These are phyloP conservation scores for Ondatra zibethicus DNA, from an alignment of 2,113 vertebrate genomes.

Conservation along the genomic window DNA sequence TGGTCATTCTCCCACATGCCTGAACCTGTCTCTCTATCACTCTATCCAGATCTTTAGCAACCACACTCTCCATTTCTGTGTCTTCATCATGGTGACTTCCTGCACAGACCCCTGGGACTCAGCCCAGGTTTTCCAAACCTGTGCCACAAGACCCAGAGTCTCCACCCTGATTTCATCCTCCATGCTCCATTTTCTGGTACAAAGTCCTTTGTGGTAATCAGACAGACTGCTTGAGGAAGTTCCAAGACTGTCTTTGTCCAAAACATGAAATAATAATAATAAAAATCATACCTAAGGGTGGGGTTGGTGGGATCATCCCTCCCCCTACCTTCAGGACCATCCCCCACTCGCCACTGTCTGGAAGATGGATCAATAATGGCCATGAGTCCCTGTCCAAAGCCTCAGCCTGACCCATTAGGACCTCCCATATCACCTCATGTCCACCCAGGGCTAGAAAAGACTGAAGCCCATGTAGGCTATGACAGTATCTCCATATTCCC, in stretches of 20 bases:
- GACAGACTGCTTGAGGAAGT: constrained; percentile 78
- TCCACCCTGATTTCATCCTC: constrained; percentile 83
- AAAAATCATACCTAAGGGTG: not conserved
- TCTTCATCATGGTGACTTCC: not conserved
- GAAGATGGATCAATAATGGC: not conserved
- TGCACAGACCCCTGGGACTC: not conserved
- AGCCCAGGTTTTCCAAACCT: too few species aligned
- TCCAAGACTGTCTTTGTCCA: constrained; percentile 57
- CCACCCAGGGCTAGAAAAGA: constrained; percentile 81
- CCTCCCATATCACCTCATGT: constrained; percentile 83
- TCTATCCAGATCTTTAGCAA: not conserved
- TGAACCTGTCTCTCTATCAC: not conserved
- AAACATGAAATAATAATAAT: not conserved
- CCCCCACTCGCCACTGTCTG: too few species aligned
- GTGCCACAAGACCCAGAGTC: constrained; percentile 51
- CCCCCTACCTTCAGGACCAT: too few species aligned
- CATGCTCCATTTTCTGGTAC: constrained; percentile 83
- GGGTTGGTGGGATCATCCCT: not conserved
- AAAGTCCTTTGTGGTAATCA: constrained; percentile 81
- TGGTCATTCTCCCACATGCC: not conserved
- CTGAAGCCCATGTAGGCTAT: constrained; percentile 79
- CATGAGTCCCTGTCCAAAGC: constrained; percentile 69
- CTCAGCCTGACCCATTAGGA: constrained; percentile 83
- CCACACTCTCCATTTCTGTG: not conserved
- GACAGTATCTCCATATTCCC: constrained; percentile 49